Conservation (phyloP, 2,888 invertebrate species). For the Scaptomyza caliginosa region DNA sequence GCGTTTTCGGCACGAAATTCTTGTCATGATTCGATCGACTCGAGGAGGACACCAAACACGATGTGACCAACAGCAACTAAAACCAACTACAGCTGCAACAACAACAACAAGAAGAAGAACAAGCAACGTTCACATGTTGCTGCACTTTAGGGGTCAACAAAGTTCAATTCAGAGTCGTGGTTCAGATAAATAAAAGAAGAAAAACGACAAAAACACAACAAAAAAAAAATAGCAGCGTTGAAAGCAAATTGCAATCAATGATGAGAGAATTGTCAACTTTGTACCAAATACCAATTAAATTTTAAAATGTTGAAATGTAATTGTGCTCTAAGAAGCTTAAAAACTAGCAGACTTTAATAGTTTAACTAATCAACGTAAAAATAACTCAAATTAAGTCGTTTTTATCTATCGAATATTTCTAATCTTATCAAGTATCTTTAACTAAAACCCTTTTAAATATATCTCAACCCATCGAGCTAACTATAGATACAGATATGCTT, state of each 20-base stretch:
- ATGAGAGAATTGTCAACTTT: slow-evolving; percentile 48
- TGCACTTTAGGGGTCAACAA: slow-evolving; percentile 64
- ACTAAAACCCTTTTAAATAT: slow-evolving; percentile 1
- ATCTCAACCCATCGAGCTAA: slow-evolving; percentile 4
- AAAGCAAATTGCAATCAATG: slow-evolving; percentile 17
- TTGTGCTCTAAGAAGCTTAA: background rate
- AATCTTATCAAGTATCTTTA: slow-evolving; percentile 25
- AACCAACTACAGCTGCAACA: slow-evolving; percentile 3
- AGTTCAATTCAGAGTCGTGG: slow-evolving; percentile 66
- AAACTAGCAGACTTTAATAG: no score
- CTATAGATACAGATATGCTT: slow-evolving; percentile 37
- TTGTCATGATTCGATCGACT: slow-evolving; percentile 82
- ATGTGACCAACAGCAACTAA: slow-evolving; percentile 49
- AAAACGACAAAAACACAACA: background rate
- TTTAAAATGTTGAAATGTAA: slow-evolving; percentile 1
- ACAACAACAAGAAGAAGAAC: slow-evolving; percentile 12
- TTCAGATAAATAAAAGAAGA: slow-evolving; percentile 30
- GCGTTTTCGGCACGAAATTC: slow-evolving; percentile 79
- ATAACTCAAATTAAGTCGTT: no score
- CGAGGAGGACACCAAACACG: slow-evolving; percentile 70
- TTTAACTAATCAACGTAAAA: no score
- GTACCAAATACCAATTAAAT: slow-evolving; percentile 39
- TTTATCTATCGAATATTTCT: background rate
- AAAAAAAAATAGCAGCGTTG: slow-evolving; percentile 9
- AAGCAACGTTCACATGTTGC: slow-evolving; percentile 71